These are phyloP conservation scores for Saccopteryx leptura DNA, from an alignment of 2,113 vertebrate genomes.

Conservation along the genomic window DNA sequence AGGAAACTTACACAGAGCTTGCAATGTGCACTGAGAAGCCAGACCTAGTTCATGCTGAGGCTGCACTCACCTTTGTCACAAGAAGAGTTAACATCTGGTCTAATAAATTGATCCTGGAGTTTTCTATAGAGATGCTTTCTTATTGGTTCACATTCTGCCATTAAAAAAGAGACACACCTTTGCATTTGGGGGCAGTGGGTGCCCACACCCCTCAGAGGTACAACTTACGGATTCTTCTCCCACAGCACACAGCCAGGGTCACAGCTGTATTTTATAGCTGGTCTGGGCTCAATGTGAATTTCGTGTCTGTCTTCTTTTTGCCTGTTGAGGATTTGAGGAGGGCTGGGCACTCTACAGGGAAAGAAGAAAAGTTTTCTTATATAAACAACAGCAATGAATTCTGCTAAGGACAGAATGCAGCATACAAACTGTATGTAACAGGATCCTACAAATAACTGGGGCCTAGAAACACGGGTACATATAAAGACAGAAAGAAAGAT, in stretches of 20 bases:
- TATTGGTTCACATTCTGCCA: conserved; percentile 68
- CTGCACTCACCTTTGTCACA: conserved; percentile 74
- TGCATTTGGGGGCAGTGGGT: conserved; percentile 54
- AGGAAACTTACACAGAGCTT: background rate
- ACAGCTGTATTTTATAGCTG: conserved; percentile 79
- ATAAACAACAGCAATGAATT: background rate
- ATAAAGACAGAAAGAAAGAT: background rate
- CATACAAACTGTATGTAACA: background rate
- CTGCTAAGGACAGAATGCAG: background rate
- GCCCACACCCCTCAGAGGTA: conserved; percentile 75
- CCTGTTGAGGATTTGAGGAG: conserved; percentile 78
- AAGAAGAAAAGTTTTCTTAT: background rate
- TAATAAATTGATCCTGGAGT: conserved; percentile 49
- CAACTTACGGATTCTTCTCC: conserved; percentile 69
- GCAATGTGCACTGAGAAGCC: background rate
- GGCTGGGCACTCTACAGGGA: conserved; percentile 67
- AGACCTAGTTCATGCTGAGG: background rate
- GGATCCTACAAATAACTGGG: background rate
- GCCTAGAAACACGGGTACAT: background rate
- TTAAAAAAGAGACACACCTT: conserved; percentile 77
- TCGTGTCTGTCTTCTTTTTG: background rate
- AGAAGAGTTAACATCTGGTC: conserved; percentile 52
- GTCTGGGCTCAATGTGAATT: conserved; percentile 63
- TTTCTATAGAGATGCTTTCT: conserved; percentile 61
- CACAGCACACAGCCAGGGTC: conserved; percentile 70